Evolutionary conservation across 1,140 invertebrate genomes (phyloP), one percentile per base, ranked within the genome.

Genomic region (Listronotus oregonensis): DNA sequence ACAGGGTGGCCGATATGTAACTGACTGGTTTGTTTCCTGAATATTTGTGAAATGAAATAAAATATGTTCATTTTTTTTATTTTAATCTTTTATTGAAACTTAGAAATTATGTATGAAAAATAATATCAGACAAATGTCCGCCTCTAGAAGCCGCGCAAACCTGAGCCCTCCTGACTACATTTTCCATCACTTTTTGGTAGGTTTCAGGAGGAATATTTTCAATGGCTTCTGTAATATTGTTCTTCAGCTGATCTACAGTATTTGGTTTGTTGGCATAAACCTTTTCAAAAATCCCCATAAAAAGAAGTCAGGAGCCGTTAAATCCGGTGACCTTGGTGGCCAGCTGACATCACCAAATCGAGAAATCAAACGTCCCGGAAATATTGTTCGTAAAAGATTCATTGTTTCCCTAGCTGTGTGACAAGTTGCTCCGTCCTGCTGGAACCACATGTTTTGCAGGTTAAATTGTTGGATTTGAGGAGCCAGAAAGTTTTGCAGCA

Each of bases 101-200:
- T 27, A 27, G 21, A 27, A 27, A 27, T 27, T 27, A 27, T 27
- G 21, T 27, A 27, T 27, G 21, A 27, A 27, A 27, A 27, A 27
- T 27, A 27, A 27, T 27, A 27, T 27, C 21, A 27, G n/a, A n/a
- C n/a, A n/a, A n/a, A n/a, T n/a, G n/a, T n/a, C 37, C 37, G 39
- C 39, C 39, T 40, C 39, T 40, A 14, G 39, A 40, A 40, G 39
- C n/a, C n/a, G 39, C 39, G n/a, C 39, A 40, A 40, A 40, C 39
- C 39, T 40, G 39, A 40, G 39, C 39, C 10, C 10, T 7, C 39
- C 7, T 40, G n/a, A 40, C n/a, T 40, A 40, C 39, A 40, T 40
- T 40, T 40, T 40, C 39, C 39, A 10, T 40, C 39, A 40, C 39
- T 40, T 40, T 40, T 40, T 40, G 39, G 39, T 40, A 40, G 39